These are phyloP conservation scores for Xyrauchen texanus DNA, from an alignment of 2,113 vertebrate species.

Conservation along the genomic window DNA sequence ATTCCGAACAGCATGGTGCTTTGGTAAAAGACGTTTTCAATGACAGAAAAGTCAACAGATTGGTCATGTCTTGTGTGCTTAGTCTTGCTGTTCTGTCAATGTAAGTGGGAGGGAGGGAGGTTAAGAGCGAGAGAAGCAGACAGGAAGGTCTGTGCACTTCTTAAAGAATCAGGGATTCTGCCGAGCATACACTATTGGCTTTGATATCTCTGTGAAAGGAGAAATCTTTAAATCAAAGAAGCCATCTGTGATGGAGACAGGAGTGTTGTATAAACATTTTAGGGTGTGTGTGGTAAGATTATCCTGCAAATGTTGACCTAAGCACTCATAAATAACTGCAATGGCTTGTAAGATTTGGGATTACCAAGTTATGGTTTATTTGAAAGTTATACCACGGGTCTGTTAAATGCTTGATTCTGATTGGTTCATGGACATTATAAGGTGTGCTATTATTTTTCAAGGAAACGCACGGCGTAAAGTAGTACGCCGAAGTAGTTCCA, in stretches of 20 bases:
- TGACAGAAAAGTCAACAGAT: slow-evolving; percentile 48
- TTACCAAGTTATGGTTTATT: slow-evolving; percentile 67
- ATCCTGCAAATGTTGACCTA: slow-evolving; percentile 63
- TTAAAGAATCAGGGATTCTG: slow-evolving; percentile 55
- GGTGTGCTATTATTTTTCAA: too few species aligned
- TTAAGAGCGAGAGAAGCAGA: slow-evolving; percentile 9
- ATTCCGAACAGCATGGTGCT: slow-evolving; percentile 19
- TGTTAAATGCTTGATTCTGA: too few species aligned
- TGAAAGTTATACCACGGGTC: slow-evolving; percentile 27
- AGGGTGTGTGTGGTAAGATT: slow-evolving; percentile 58
- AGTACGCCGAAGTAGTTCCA: too few species aligned
- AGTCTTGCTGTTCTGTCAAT: slow-evolving; percentile 30
- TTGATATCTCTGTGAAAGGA: slow-evolving; percentile 61
- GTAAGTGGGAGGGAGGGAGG: slow-evolving; percentile 25
- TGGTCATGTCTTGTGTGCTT: slow-evolving; percentile 30
- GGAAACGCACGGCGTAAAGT: too few species aligned
- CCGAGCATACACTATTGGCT: slow-evolving; percentile 59
- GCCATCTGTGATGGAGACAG: slow-evolving; percentile 40
- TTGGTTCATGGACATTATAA: too few species aligned
- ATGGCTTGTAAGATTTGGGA: slow-evolving; percentile 66
- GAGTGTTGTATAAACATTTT: slow-evolving; percentile 44
- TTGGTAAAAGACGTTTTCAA: slow-evolving; percentile 29
- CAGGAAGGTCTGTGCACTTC: slow-evolving; percentile 35
- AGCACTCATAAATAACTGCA: slow-evolving; percentile 66
- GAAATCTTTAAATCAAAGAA: slow-evolving; percentile 71